Evolutionary conservation across 1,140 invertebrate genomes (phyloP).

Genomic region (Tetragonula clypearis): DNA sequence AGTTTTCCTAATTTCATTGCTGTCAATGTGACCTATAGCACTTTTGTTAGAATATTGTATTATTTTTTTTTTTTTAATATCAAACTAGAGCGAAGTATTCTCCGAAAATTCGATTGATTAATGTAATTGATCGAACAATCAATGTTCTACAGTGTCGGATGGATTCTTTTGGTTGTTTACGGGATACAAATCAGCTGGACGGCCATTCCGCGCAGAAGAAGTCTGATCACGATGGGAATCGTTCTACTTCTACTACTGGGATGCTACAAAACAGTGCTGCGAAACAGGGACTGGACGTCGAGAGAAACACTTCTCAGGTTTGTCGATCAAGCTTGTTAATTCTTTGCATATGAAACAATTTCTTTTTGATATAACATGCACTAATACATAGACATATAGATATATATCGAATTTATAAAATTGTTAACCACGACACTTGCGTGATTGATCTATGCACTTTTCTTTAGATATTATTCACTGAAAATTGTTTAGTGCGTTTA

Average conservation of each 20-base stretch:
- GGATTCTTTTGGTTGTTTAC: constrained; percentile 85
- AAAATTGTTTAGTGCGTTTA: no score
- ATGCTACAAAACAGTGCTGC: constrained; percentile 85
- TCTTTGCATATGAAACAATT: background rate
- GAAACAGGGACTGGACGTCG: constrained; percentile 91
- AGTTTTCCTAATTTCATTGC: no score
- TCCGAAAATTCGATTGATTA: background rate
- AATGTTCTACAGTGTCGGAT: constrained; percentile 84
- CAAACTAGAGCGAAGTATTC: no score
- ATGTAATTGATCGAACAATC: background rate
- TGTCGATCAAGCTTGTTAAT: background rate
- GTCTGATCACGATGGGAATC: constrained; percentile 80
- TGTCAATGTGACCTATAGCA: no score
- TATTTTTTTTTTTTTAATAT: background rate
- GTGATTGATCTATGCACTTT: background rate
- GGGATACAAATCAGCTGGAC: constrained; percentile 85
- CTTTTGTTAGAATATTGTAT: no score
- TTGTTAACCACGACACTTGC: background rate
- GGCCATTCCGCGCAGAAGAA: constrained; percentile 79
- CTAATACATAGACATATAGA: background rate
- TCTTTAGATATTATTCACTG: no score
- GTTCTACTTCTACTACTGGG: constrained; percentile 84
- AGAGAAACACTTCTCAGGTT: constrained; percentile 89
- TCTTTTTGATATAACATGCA: background rate
- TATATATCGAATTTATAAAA: background rate